Conservation (phyloP, 2,797 vertebrate species). For the Anomalospiza imberbis region DNA sequence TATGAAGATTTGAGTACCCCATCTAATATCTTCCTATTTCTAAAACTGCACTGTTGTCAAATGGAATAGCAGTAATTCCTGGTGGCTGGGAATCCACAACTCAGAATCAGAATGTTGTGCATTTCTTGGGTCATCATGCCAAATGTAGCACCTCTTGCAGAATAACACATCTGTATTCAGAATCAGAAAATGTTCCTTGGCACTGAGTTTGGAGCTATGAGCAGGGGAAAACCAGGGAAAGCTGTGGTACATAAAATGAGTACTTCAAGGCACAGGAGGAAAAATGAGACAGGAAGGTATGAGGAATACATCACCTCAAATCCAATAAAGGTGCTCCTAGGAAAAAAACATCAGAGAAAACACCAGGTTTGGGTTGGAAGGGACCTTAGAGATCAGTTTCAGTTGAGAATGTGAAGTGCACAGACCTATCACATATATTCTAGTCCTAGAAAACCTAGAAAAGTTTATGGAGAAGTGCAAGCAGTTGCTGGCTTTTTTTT, state of each 20-base stretch:
- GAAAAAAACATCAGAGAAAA: background rate
- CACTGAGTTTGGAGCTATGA: background rate
- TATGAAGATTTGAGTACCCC: background rate
- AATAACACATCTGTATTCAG: background rate
- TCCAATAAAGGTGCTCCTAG: background rate
- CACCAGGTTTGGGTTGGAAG: background rate
- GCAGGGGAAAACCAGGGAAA: background rate
- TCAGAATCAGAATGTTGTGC: background rate
- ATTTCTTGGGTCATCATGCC: background rate
- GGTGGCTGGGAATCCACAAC: background rate
- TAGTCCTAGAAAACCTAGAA: background rate
- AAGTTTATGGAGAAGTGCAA: background rate
- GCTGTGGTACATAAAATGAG: background rate
- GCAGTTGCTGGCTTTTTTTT: conserved; percentile 29
- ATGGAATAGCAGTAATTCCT: background rate
- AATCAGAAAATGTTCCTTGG: background rate
- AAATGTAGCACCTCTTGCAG: background rate
- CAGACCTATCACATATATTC: background rate
- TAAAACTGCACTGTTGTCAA: background rate
- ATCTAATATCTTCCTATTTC: background rate
- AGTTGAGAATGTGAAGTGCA: background rate
- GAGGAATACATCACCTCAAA: background rate
- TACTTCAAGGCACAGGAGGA: background rate
- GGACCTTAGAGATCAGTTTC: background rate
- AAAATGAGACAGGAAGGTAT: background rate